Conservation (phyloP, 2,797 vertebrate species). For the Aulostomus chinensis region DNA sequence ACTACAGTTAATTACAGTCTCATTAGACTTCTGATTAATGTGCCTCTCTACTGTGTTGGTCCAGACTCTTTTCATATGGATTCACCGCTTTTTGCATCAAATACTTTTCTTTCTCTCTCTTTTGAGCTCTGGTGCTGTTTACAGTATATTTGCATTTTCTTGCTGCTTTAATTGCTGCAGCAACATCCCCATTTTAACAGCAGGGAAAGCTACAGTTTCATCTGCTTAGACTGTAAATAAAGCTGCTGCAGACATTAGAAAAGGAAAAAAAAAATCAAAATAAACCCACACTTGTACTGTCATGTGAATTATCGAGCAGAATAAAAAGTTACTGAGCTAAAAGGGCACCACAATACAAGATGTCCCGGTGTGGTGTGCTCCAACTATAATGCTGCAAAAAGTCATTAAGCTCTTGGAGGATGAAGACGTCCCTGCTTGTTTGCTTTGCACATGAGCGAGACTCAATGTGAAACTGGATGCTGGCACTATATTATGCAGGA, state of each 20-base stretch:
- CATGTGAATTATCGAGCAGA: conserved; percentile 25
- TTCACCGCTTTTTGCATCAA: too few species aligned
- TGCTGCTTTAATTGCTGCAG: conserved; percentile 42
- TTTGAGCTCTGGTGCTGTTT: too few species aligned
- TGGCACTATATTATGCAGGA: conserved; percentile 45
- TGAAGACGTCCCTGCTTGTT: conserved; percentile 55
- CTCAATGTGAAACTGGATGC: conserved; percentile 41
- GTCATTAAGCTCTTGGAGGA: conserved; percentile 60
- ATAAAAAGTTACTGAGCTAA: too few species aligned
- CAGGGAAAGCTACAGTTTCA: conserved; percentile 60
- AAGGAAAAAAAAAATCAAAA: too few species aligned
- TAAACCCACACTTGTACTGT: conserved; percentile 33
- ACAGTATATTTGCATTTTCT: too few species aligned
- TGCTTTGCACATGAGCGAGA: conserved; percentile 48
- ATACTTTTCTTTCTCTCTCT: too few species aligned
- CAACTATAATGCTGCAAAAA: conserved; percentile 36
- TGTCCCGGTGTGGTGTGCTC: conserved; percentile 23
- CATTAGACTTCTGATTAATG: too few species aligned
- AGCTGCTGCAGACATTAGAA: too few species aligned
- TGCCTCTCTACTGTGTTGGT: too few species aligned
- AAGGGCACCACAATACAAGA: conserved; percentile 2
- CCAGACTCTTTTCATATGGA: too few species aligned
- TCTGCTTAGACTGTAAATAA: conserved; percentile 61
- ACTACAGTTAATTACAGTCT: too few species aligned
- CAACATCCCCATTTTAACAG: conserved; percentile 43